phyloP scores from a whole-genome alignment of 2,113 vertebrate genomes.

The Dryoscopus gambensis region DNA sequence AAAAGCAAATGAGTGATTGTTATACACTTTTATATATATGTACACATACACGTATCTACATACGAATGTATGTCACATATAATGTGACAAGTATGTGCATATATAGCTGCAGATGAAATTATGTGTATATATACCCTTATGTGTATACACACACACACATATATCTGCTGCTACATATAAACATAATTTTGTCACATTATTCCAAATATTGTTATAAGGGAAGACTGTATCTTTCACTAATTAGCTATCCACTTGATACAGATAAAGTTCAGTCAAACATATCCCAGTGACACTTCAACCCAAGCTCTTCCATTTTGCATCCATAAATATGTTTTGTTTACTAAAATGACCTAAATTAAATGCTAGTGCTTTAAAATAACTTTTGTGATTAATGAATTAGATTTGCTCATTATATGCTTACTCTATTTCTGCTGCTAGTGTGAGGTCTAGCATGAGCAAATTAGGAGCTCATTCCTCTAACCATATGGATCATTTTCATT shows the following conservation, averaged over 20 bases:
- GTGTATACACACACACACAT: fast-evolving
- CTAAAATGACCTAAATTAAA: background rate
- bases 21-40: background rate
- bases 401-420: background rate
- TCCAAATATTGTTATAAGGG: background rate
- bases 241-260: background rate
- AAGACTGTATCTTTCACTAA: background rate
- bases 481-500: background rate
- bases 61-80: background rate
- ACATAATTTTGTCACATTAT: background rate
- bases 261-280: background rate
- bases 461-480: background rate
- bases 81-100: background rate
- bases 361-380: background rate
- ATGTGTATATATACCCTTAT: background rate
- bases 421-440: background rate
- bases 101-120: background rate
- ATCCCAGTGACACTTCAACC: background rate
- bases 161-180: background rate
- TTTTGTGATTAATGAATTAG: background rate
- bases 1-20: background rate
- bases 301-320: background rate
- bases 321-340: background rate
- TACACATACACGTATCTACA: background rate
- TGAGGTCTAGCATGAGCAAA: background rate